Base-by-base conservation (phyloP, 2,797 vertebrate genomes). In the Numenius phaeopus region DNA sequence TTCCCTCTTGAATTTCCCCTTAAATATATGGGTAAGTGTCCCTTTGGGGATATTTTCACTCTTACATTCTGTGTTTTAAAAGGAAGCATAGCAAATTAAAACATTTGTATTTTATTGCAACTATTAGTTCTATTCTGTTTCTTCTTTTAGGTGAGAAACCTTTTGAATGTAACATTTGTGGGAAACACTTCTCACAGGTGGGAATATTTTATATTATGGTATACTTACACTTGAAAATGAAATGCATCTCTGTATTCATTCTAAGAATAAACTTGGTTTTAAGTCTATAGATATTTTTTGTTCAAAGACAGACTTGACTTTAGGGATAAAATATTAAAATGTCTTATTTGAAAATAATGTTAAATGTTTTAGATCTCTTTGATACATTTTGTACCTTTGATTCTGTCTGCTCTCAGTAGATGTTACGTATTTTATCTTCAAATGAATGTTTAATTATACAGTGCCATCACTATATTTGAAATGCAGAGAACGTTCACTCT, bases 181-280 rank as follows among this genome's bases (percentile, higher is more conserved):
- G 99, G 90, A 99, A 99, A 98, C 99, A 99, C 97, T 99, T 99
- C 98, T 99, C 99, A 96, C 99, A 99, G 99, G 99, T 99, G 98
- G 97, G 90, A 95, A 96, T 92, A 95, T 97, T 96, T 96, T 96
- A 92, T 96, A 92, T 96, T 97, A 91, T 87, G 95, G 84, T 96
- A 91, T 96, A 90, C 81, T 96, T 93, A 94, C 37, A 39, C 57
- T 95, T 96, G 90, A 97, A 96, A 94, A 87, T 83, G 69, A 78
- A 96, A 94, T 93, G 87, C 78, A 62, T 89, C 77, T 95, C 3
- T 94, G 6, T 94, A 55, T 95, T 95, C 34, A 39, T 87, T 96
- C 67, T 94, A 72, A 91, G 89, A 87, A 44, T 58, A 71, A 67
- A 44, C 37, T 34, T 87, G 23, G 9, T 2, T 86, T 87, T 73